Percentiles rank a stretch among this genome's conserved stretches.
phyloP scores from a whole-genome alignment of 2,888 invertebrate genomes.

The Rambutsinella grinnellia region DNA sequence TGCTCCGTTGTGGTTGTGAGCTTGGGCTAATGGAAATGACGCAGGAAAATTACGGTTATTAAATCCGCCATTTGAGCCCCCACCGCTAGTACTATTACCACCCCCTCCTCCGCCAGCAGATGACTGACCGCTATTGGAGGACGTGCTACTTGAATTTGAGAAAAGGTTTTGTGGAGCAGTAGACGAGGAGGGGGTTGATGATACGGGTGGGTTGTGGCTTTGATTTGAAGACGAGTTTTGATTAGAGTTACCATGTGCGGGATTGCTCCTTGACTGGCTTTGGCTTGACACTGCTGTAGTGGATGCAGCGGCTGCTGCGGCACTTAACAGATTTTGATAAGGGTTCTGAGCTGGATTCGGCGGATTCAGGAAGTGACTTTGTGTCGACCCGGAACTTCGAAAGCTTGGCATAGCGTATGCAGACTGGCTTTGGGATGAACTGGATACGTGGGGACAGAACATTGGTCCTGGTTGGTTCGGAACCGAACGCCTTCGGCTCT shows the following conservation, averaged over 20 bases:
- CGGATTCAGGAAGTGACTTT: constrained; percentile 61
- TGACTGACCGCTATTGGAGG: constrained; percentile 41
- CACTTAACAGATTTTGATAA: constrained; percentile 60
- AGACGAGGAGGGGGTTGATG: constrained; percentile 57
- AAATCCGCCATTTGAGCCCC: constrained; percentile 40
- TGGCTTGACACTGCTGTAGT: constrained; percentile 55
- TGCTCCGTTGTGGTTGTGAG: constrained; percentile 52
- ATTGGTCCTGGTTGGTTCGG: constrained; percentile 57
- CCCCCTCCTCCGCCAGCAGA: constrained; percentile 32
- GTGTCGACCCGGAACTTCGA: constrained; percentile 54
- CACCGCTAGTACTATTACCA: constrained; percentile 29
- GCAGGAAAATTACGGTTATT: constrained; percentile 58
- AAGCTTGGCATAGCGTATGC: constrained; percentile 57
- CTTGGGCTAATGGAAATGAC: constrained; percentile 55
- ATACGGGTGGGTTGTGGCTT: constrained; percentile 45
- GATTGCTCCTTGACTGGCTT: constrained; percentile 57
- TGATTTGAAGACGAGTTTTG: constrained; percentile 52
- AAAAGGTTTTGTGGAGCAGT: constrained; percentile 54
- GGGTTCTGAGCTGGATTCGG: constrained; percentile 62
- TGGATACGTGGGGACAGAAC: constrained; percentile 60
- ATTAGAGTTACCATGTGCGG: constrained; percentile 54
- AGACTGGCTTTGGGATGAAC: constrained; percentile 58
- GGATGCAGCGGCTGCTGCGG: constrained; percentile 58
- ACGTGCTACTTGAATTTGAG: constrained; percentile 51
- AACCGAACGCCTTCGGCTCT: constrained; percentile 52